Base-by-base conservation (phyloP, 2,888 invertebrate species). In the Mythimna pallens region DNA sequence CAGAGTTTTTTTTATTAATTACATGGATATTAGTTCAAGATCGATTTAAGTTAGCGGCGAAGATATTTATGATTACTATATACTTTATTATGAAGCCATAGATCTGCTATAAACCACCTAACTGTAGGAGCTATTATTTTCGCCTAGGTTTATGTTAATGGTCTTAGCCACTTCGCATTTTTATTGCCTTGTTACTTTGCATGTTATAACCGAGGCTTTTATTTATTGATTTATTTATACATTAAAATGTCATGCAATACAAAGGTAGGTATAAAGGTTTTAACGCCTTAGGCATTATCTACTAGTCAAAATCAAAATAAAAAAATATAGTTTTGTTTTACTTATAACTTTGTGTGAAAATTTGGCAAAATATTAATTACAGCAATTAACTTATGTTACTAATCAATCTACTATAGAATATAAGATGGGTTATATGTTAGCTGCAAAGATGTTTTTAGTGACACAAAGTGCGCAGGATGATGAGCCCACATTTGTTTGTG, bases 11-110 rank as follows among this genome's bases (percentile, higher is more conserved):
- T 1, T 20, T 64, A 77, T 54, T 47, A 47, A 43, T 43, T 54
- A 17, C 54, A 63, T 67, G 17, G 52, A 55, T 65, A 43, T 65
- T 78, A 75, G 82, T 83, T 52, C 57, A 64, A 63, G 30, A 67
- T 66, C 63, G 54, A 34, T 63, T 55, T 72, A 58, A 73, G 50
- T 63, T 71, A 76, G 69, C 68, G 64, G 77, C 36, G 65, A 65
- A 62, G 61, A 64, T 71, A 73, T 81, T 69, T 73, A 65, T 47
- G 65, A 62, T 66, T 58, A 71, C 70, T 81, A 14, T 63, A 65
- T 67, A 70, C 57, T 85, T 81, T 81, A 80, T 58, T 75, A 70
- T 70, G 40, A 59, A 70, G 70, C 73, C 30, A 81, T 83, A 73
- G 67, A 83, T 85, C 58, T 72, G 65, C 63, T 43, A 58, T 81